phyloP scores from a whole-genome alignment of 2,888 invertebrate genomes.

The Tenthredo livida region DNA sequence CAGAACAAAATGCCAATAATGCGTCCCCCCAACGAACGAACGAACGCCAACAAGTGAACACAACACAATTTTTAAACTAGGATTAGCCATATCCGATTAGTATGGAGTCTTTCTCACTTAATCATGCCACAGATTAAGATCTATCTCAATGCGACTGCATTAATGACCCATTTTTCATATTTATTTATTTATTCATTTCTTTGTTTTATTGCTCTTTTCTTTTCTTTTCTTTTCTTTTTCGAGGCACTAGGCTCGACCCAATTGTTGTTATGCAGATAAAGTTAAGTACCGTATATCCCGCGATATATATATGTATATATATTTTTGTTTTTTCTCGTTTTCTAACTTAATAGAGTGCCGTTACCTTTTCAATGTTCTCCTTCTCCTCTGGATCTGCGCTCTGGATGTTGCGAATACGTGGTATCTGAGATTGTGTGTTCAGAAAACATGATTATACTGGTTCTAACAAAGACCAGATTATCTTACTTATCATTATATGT shows the following conservation, averaged over 20 bases:
- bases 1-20: conserved; percentile 66
- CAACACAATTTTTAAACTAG: conserved; percentile 72
- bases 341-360: conserved; percentile 67
- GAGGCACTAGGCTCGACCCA: conserved; percentile 9
- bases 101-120: conserved; percentile 55
- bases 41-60: conserved; percentile 68
- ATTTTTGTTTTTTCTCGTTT: conserved; percentile 36
- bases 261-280: conserved; percentile 15
- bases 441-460: conserved; percentile 73
- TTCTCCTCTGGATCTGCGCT: conserved; percentile 82
- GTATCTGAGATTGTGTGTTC: conserved; percentile 76
- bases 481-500: neutral
- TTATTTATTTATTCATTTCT: conserved; percentile 21
- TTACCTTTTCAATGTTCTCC: conserved; percentile 85
- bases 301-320: no score
- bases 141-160: conserved; percentile 48
- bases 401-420: conserved; percentile 77
- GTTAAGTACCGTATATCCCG: conserved; percentile 17
- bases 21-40: conserved; percentile 62
- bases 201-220: neutral
- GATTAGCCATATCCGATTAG: conserved; percentile 62
- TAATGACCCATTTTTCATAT: conserved; percentile 51
- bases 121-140: conserved; percentile 55
- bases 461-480: conserved; percentile 52
- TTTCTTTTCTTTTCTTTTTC: conserved; percentile 14